These are phyloP conservation scores for Cervus canadensis DNA, from an alignment of 2,113 vertebrate genomes.

Conservation along the genomic window DNA sequence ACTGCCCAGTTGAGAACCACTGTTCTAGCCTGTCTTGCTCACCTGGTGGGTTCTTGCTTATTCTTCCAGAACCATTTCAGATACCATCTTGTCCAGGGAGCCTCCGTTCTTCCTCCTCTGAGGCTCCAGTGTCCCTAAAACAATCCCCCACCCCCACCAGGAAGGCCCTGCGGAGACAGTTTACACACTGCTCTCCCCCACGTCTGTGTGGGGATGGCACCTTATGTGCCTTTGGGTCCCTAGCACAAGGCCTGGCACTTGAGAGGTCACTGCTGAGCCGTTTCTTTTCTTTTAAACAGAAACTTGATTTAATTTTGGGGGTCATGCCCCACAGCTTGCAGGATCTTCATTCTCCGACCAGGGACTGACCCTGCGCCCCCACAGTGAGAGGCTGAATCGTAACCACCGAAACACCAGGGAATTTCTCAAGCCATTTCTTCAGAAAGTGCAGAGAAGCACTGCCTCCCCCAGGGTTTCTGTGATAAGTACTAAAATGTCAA, in stretches of 20 bases:
- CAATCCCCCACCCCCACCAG: rapidly evolving
- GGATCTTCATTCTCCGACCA: background rate
- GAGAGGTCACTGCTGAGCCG: background rate
- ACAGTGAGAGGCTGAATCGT: background rate
- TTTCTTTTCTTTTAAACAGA: background rate
- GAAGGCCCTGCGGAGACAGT: background rate
- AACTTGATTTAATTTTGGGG: background rate
- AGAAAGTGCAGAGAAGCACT: background rate
- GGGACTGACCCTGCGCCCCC: background rate
- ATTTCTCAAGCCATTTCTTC: background rate
- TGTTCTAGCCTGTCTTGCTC: background rate
- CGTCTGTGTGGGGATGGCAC: too few species aligned
- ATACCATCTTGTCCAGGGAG: background rate
- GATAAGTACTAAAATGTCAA: too few species aligned
- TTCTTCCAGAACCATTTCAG: background rate
- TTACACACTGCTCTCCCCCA: rapidly evolving
- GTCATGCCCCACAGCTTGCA: background rate
- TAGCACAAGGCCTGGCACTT: background rate
- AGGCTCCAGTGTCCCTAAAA: background rate
- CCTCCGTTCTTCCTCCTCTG: background rate
- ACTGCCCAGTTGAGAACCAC: background rate
- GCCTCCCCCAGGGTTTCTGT: background rate
- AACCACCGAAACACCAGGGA: background rate
- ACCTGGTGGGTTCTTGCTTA: background rate
- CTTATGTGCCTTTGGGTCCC: background rate